These are phyloP conservation scores for Rhynchotus rufescens DNA, from an alignment of 2,797 vertebrate genomes.

Conservation along the genomic window DNA sequence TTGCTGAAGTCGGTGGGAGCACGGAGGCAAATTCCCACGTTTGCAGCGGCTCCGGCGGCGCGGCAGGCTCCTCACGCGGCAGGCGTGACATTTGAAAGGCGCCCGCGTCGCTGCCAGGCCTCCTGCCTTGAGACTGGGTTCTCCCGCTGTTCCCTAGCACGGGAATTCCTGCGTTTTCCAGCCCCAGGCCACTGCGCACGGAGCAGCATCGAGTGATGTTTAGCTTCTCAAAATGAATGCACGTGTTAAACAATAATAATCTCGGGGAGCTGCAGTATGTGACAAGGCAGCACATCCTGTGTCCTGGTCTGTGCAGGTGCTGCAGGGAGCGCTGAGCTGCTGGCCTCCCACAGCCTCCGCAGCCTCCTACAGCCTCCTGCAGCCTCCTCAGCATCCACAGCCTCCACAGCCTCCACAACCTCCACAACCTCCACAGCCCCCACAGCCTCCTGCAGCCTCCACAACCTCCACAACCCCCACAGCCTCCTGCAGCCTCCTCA, in stretches of 20 bases:
- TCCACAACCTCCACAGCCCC: no score
- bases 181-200: background rate
- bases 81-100: conserved; percentile 55
- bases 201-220: background rate
- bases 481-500: no score
- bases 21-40: background rate
- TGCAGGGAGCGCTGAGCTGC: no score
- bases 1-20: conserved; percentile 41
- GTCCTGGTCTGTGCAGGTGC: no score
- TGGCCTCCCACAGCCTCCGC: no score
- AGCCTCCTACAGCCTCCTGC: no score
- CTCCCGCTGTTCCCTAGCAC: conserved; percentile 28
- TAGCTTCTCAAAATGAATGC: background rate
- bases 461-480: no score
- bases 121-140: background rate
- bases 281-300: no score
- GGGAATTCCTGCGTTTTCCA: conserved; percentile 22
- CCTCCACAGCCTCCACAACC: no score
- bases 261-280: background rate
- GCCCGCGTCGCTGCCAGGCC: conserved; percentile 42
- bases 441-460: no score
- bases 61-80: conserved; percentile 58
- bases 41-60: conserved; percentile 26
- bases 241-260: background rate
- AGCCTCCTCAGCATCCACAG: no score